A percentile compares a stretch with the other conserved stretches of the same genome.
These are phyloP conservation scores for Buathra laborator DNA, from an alignment of 2,888 invertebrate genomes.

Conservation along the genomic window DNA sequence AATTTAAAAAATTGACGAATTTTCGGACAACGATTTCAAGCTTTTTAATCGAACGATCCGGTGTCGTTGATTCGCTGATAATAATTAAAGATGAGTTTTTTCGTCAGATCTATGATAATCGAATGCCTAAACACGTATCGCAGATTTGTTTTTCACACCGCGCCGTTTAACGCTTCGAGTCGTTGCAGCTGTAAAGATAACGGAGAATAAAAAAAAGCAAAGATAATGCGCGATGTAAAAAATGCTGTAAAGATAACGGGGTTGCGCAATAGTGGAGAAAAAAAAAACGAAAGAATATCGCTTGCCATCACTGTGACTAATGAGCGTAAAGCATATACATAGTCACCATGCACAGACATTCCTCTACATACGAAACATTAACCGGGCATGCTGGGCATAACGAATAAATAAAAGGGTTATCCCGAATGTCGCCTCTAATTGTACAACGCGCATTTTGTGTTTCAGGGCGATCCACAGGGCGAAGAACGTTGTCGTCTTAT, in stretches of 20 bases:
- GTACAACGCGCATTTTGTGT: constrained; percentile 75
- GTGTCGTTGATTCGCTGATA: not conserved
- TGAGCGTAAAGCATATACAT: constrained; percentile 39
- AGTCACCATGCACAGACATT: constrained; percentile 50
- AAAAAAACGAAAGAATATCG: constrained; percentile 46
- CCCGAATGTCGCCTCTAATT: constrained; percentile 65
- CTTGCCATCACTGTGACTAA: constrained; percentile 72
- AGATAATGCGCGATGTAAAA: not conserved
- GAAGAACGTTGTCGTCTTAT: constrained; percentile 88
- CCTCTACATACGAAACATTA: constrained; percentile 55
- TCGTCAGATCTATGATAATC: not conserved
- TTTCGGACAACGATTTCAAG: constrained; percentile 7
- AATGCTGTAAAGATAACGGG: constrained; percentile 10
- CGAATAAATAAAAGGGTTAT: constrained; percentile 41
- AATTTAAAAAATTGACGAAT: constrained; percentile 46
- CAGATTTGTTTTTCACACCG: not conserved
- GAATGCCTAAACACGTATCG: not conserved
- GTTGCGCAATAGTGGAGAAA: not conserved
- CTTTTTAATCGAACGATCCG: constrained; percentile 15
- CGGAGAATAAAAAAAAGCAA: not conserved
- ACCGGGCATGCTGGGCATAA: constrained; percentile 67
- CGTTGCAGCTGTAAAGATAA: not conserved
- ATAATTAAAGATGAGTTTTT: not conserved
- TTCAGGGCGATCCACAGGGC: constrained; percentile 85
- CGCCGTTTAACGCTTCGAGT: not conserved